phyloP scores from a whole-genome alignment of 2,797 vertebrate species.

The Aselliscus stoliczkanus region DNA sequence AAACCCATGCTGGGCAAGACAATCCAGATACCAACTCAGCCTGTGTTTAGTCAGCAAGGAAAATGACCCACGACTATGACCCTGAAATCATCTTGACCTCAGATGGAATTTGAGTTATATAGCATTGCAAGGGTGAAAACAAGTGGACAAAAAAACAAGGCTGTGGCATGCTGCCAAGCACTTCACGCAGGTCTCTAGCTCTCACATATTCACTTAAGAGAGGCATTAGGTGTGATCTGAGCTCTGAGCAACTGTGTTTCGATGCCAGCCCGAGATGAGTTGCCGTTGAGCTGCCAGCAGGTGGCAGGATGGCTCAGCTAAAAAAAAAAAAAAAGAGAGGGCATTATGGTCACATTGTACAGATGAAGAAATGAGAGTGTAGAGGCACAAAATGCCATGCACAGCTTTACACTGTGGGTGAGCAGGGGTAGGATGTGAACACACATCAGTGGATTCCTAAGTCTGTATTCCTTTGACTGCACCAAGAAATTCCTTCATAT shows the following conservation, averaged over 20 bases:
- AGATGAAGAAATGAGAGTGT: not conserved
- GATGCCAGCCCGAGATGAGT: no score
- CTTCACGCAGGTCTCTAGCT: not conserved
- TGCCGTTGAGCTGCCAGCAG: no score
- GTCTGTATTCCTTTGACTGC: not conserved
- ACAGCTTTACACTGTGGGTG: no score
- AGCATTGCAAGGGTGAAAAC: not conserved
- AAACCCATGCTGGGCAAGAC: conserved; percentile 25
- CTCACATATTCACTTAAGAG: not conserved
- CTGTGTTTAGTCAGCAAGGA: not conserved
- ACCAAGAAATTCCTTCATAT: not conserved
- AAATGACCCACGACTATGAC: fast-evolving
- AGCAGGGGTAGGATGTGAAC: not conserved
- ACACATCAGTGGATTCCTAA: not conserved
- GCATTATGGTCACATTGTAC: not conserved
- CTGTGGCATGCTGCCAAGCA: not conserved
- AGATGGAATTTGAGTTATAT: not conserved
- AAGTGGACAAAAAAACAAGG: not conserved
- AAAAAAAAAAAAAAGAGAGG: no score
- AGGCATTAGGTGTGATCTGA: no score
- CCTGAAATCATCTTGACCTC: not conserved
- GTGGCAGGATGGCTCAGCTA: no score
- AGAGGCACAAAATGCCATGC: fast-evolving
- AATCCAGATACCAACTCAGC: not conserved
- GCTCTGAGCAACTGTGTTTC: no score